Conservation (phyloP, 1,140 invertebrate genomes). For the Drosophila lini region DNA sequence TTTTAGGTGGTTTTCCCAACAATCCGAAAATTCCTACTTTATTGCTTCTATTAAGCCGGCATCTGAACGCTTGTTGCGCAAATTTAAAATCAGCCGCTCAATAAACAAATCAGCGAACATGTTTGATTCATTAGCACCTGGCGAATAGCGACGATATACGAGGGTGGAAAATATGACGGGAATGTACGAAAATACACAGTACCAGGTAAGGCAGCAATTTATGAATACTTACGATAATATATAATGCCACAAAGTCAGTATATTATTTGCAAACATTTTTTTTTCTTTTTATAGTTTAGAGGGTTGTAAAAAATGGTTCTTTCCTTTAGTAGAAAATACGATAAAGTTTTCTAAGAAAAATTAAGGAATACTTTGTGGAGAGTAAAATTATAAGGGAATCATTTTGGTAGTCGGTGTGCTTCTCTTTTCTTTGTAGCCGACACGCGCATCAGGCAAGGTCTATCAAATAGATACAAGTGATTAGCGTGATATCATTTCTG, state of each 20-base stretch:
- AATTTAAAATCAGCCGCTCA: conserved; percentile 41
- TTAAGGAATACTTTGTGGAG: background rate
- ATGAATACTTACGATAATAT: conserved; percentile 22
- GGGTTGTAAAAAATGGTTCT: background rate
- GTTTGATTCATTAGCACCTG: conserved; percentile 52
- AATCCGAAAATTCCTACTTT: conserved; percentile 17
- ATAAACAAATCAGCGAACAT: conserved; percentile 61
- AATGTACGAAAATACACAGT: conserved; percentile 26
- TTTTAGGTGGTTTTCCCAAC: background rate
- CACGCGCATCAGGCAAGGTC: conserved; percentile 46
- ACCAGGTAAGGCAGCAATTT: background rate
- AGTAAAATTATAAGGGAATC: background rate
- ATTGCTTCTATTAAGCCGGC: conserved; percentile 17
- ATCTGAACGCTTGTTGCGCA: conserved; percentile 47
- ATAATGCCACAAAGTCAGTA: conserved; percentile 8
- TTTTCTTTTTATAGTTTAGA: background rate
- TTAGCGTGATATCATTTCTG: conserved; percentile 55
- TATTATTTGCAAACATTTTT: conserved; percentile 1
- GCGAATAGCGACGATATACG: background rate
- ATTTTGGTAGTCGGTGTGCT: conserved; percentile 11
- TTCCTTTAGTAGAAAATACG: background rate
- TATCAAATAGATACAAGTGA: conserved; percentile 59
- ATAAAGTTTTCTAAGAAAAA: background rate
- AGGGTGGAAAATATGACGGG: conserved; percentile 30
- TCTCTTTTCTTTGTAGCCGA: conserved; percentile 12